Percentiles rank a stretch among this genome's conserved stretches.
phyloP scores from a whole-genome alignment of 2,888 invertebrate species.

The Dichetophora obliterata region DNA sequence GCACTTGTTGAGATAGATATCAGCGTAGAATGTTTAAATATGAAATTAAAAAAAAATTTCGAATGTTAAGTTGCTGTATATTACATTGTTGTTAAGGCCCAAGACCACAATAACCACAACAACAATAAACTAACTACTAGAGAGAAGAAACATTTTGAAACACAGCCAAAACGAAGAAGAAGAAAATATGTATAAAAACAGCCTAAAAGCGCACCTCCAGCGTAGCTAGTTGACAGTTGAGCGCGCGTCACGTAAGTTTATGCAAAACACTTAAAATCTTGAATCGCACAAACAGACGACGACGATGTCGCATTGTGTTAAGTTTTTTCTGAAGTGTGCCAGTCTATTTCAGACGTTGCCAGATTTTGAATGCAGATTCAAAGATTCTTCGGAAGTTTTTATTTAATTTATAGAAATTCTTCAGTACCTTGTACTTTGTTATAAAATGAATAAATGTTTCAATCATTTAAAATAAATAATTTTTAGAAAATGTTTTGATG shows the following conservation, averaged over 20 bases:
- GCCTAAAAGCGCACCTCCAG: too few relatives aligned
- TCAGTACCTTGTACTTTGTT: too few relatives aligned
- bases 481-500: too few relatives aligned
- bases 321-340: neutral
- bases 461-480: too few relatives aligned
- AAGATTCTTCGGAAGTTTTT: too few relatives aligned
- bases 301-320: neutral
- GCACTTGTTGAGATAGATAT: constrained; percentile 31
- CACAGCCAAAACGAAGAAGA: neutral
- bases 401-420: too few relatives aligned
- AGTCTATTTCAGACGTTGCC: neutral
- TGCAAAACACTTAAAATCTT: constrained; percentile 27
- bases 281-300: constrained; percentile 18
- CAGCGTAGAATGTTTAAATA: constrained; percentile 14
- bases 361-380: neutral
- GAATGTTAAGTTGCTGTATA: constrained; percentile 8
- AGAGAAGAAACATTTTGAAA: neutral
- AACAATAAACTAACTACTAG: neutral
- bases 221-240: neutral
- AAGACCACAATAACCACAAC: constrained; percentile 6
- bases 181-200: too few relatives aligned
- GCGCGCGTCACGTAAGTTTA: constrained; percentile 17
- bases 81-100: neutral
- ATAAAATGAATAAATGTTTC: too few relatives aligned
- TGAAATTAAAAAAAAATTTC: neutral